Evolutionary conservation across 2,797 vertebrate genomes (phyloP).

Genomic region (Rousettus madagascariensis): DNA sequence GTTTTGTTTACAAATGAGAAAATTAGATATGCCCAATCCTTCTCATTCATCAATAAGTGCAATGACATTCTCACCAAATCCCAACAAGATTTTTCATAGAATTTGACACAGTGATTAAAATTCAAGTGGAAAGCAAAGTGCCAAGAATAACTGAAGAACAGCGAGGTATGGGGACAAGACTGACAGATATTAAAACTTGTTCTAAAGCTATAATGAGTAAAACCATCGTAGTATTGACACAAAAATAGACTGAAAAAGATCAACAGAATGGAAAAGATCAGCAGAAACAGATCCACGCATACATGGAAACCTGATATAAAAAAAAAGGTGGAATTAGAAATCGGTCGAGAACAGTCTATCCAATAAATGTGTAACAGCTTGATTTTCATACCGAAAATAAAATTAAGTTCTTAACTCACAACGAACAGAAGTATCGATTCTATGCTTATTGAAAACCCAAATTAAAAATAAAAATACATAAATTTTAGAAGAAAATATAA

Average conservation of each 20-base stretch:
- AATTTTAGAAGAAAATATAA: neutral
- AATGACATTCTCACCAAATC: neutral
- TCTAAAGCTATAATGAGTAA: neutral
- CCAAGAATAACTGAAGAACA: neutral
- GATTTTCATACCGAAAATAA: neutral
- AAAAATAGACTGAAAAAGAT: neutral
- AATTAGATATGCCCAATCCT: neutral
- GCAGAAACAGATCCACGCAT: neutral
- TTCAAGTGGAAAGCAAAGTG: constrained; percentile 20
- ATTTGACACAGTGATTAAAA: constrained; percentile 20
- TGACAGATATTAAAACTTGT: neutral
- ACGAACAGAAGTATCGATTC: neutral
- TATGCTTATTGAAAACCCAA: neutral
- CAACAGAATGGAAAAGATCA: neutral
- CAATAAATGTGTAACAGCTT: neutral
- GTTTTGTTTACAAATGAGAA: constrained; percentile 6
- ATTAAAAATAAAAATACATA: neutral
- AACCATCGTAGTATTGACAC: neutral
- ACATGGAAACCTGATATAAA: neutral
- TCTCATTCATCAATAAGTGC: neutral
- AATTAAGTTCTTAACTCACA: neutral
- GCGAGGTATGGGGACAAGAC: neutral
- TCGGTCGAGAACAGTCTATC: neutral
- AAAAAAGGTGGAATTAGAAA: neutral
- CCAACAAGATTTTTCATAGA: neutral